Base-by-base conservation (phyloP, 2,888 invertebrate genomes). In the Habrosyne pyritoides region DNA sequence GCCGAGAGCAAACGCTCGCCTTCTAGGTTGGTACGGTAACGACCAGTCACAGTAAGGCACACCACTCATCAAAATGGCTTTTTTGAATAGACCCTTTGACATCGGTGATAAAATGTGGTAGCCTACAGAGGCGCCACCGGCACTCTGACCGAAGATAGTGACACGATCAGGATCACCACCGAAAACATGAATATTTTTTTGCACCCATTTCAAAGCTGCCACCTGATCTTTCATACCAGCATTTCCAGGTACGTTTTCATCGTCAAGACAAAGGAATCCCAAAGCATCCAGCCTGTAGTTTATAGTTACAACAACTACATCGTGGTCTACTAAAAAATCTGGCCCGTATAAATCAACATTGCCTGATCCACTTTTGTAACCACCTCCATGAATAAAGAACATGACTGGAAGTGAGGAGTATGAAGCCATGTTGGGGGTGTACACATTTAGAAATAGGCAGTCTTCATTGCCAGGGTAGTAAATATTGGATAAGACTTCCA, bases 171-270 rank as follows among this genome's bases (percentile, higher is more conserved):
- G 66, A 56, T 83, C 75, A 7, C 84, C 84, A 10, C 84, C 83
- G 53, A 84, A 84, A 7, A 60, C 58, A 0, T 52, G 28, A 14
- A 84, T 81, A 51, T 83, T 83, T n/a, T 71, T 66, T 28, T 78
- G 66, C 0, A 84, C 72, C 83, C 84, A 85, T 54, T 66, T 75
- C 21, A 84, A 55, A 14, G 83, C 83, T 7, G 72, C 69, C 0
- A 78, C 77, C 73, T 83, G 83, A 46, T 85, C 84, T 63, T 93
- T 94, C 18, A 94, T 65, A 0, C 93, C 94, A 56, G 93, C 93
- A 71, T 95, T 95, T 2, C 95, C 94, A 0, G 94, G 94, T 0
- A 93, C 93, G 47, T 92, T 93, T 53, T 73, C 70, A 14, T 93
- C 93, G 18, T 81, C 83, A 0, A 94, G 85, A 26, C 93, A 93